Evolutionary conservation across 1,140 invertebrate genomes (phyloP).

Genomic region (Bursaphelenchus mucronatus): DNA sequence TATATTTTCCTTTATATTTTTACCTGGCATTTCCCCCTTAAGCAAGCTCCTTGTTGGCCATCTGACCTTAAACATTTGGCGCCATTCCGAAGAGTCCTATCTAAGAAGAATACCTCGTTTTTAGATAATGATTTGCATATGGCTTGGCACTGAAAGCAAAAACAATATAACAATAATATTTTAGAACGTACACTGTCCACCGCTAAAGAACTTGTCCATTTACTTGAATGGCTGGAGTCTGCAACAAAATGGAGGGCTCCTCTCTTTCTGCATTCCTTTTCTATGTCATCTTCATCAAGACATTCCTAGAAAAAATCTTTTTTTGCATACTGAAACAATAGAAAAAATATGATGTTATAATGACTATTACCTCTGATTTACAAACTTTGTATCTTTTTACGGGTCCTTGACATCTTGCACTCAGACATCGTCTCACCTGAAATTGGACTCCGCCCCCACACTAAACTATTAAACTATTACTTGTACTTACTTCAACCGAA

Average conservation of each 20-base stretch:
- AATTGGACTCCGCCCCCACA: constrained; percentile 46
- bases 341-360: constrained; percentile 8
- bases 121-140: constrained; percentile 13
- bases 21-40: constrained; percentile 40
- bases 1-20: constrained; percentile 24
- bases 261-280: constrained; percentile 31
- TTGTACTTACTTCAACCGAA: constrained; percentile 34
- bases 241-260: constrained; percentile 13
- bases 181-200: constrained; percentile 21
- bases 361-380: constrained; percentile 5
- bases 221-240: constrained; percentile 24
- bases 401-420: constrained; percentile 38
- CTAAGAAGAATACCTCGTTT: constrained; percentile 12
- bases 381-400: constrained; percentile 18
- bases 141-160: constrained; percentile 28
- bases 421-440: constrained; percentile 47
- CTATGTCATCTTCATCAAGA: constrained; percentile 32
- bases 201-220: constrained; percentile 27
- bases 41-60: constrained; percentile 60
- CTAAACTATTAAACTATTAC: constrained; percentile 35
- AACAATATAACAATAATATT: constrained; percentile 14
- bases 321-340: background rate
- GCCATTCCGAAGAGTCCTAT: constrained; percentile 68
- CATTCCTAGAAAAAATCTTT: background rate
- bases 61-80: constrained; percentile 76